phyloP scores from a whole-genome alignment of 1,140 invertebrate species.

The Panulirus ornatus region DNA sequence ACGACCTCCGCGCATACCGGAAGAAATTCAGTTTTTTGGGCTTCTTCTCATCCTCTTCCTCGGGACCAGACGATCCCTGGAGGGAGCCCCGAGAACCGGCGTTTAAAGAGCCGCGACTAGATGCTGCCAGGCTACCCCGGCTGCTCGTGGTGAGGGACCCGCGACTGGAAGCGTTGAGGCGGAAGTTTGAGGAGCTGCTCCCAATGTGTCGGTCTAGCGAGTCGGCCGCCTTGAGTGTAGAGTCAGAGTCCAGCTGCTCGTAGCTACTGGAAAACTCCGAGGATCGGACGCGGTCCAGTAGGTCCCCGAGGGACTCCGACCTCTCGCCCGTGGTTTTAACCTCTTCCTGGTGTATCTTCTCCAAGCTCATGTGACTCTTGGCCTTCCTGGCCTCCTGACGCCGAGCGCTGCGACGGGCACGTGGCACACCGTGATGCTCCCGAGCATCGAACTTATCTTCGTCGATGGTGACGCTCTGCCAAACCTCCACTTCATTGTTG shows the following conservation, averaged over 20 bases:
- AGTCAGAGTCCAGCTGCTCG: conserved; percentile 75
- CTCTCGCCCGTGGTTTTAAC: conserved; percentile 74
- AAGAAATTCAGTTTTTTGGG: conserved; percentile 73
- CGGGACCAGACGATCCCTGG: conserved; percentile 84
- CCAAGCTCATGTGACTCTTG: conserved; percentile 75
- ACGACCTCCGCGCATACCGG: conserved; percentile 71
- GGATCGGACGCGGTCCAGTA: conserved; percentile 71
- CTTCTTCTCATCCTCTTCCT: conserved; percentile 75
- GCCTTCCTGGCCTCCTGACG: conserved; percentile 76
- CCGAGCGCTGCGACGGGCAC: conserved; percentile 83
- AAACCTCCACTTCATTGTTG: conserved; percentile 78
- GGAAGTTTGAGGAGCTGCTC: conserved; percentile 74
- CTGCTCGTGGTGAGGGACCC: conserved; percentile 75
- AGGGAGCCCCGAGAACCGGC: conserved; percentile 79
- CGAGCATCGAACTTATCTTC: conserved; percentile 73
- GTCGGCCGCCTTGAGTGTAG: conserved; percentile 74
- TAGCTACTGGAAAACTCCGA: conserved; percentile 75
- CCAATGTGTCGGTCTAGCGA: conserved; percentile 74
- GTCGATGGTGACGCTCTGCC: conserved; percentile 83
- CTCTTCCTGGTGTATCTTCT: conserved; percentile 75
- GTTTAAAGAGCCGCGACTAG: conserved; percentile 74
- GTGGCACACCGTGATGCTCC: conserved; percentile 82
- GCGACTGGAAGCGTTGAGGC: conserved; percentile 73
- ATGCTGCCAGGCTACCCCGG: conserved; percentile 73
- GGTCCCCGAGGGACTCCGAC: conserved; percentile 74